phyloP scores from a whole-genome alignment of 2,113 vertebrate species.

The Ammospiza nelsoni region DNA sequence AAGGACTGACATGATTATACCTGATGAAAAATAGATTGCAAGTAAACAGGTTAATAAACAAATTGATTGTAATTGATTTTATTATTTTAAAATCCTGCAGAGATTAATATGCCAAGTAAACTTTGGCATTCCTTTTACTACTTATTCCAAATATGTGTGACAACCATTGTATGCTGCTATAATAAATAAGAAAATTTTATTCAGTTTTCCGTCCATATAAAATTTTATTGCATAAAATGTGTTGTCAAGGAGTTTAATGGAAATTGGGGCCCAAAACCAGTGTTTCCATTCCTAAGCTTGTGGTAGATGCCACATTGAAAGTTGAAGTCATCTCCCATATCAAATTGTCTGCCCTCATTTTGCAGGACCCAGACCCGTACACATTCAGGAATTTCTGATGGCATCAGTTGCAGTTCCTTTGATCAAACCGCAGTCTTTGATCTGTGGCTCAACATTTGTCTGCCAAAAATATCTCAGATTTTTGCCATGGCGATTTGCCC shows the following conservation, averaged over 20 bases:
- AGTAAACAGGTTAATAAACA: neutral
- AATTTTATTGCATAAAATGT: neutral
- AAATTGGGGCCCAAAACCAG: neutral
- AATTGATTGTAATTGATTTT: neutral
- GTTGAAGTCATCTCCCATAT: neutral
- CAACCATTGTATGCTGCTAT: neutral
- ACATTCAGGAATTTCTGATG: neutral
- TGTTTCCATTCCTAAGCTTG: neutral
- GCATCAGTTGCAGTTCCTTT: neutral
- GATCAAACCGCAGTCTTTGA: neutral
- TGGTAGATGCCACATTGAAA: neutral
- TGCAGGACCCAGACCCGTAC: neutral
- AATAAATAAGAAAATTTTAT: neutral
- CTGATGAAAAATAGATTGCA: neutral
- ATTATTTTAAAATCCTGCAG: neutral
- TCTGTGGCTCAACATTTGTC: neutral
- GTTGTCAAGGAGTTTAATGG: neutral
- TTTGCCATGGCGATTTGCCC: neutral
- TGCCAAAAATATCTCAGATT: neutral
- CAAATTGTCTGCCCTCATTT: neutral
- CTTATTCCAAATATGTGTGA: neutral
- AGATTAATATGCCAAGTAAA: neutral
- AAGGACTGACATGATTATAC: neutral
- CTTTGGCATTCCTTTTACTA: neutral
- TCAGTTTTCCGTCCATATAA: neutral